Base-by-base conservation (phyloP, 37 sponge, comb jelly and placozoan species). In the Cliona cf. orientalis region DNA sequence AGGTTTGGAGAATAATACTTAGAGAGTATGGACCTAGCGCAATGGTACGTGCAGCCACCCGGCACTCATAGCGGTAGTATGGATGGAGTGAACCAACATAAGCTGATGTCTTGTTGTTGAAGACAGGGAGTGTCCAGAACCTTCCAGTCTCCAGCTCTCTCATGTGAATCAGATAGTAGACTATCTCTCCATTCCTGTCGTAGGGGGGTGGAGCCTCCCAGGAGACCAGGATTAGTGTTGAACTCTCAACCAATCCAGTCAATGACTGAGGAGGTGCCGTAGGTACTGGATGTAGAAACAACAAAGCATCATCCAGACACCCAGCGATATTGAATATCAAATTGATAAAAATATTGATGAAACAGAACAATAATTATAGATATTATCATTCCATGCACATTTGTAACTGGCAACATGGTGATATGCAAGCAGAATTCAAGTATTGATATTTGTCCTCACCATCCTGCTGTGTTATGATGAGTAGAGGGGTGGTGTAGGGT, bases 1-100 rank as follows among this genome's bases (percentile, higher is more conserved):
- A 17, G 17, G 55, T 49, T 17, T 49, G 17, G 17, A 49, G 17
- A 49, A 49, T 11, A 49, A 17, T 49, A 17, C 55, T 17, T 17
- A 62, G 28, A 28, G 26, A 62, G 21, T 7, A 35, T 46, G 80
- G 80, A 46, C 80, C 80, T 53, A 25, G 32, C 19, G 41, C 80
- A 49, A 80, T 31, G 0, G 80, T 80, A 22, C 55, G 46, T 11
- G 80, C 80, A 49, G 80, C 69, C 5, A 80, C 69, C 9, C 39
- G 31, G 33, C 69, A 69, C 42, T 67, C 58, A 28, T 80, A 80
- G 0, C 22, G 3, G 11, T 67, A 67, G 69, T 40, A 80, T 31
- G 80, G 80, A 39, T 67, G 69, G 9, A 80, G 69, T 32, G 41
- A 43, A 0, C 12, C 38, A 26, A 80, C 6, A n/a, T n/a, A n/a